Evolutionary conservation across 2,888 invertebrate species (phyloP).

Genomic region (Synanthedon formicaeformis): DNA sequence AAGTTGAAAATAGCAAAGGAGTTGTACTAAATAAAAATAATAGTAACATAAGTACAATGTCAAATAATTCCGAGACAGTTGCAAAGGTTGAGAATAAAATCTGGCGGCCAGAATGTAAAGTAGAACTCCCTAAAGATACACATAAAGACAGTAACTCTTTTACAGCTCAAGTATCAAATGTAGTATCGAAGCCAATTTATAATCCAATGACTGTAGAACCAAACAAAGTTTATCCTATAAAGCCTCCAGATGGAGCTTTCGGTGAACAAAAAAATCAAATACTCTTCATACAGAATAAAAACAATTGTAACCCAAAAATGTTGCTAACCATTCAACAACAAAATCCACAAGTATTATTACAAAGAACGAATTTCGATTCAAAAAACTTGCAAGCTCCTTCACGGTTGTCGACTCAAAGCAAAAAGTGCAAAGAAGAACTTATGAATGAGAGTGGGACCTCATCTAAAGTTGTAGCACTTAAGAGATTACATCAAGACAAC

Average conservation of each 20-base stretch:
- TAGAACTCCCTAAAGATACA: conserved; percentile 21
- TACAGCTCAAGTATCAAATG: conserved; percentile 11
- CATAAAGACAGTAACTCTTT: conserved; percentile 18
- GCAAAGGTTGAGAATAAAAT: conserved; percentile 42
- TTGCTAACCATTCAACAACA: conserved; percentile 48
- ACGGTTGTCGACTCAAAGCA: conserved; percentile 50
- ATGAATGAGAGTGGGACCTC: conserved; percentile 32
- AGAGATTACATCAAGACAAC: conserved; percentile 59
- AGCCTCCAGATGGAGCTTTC: conserved; percentile 32
- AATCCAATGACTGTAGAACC: conserved; percentile 38
- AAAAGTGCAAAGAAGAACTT: conserved; percentile 53
- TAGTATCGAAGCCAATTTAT: conserved; percentile 23
- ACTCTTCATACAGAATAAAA: conserved; percentile 51
- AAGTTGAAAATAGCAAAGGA: conserved; percentile 8
- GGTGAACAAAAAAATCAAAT: conserved; percentile 54
- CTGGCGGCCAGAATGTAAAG: conserved; percentile 32
- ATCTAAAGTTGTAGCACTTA: conserved; percentile 60
- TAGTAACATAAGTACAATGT: conserved; percentile 38
- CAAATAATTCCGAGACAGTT: conserved; percentile 49
- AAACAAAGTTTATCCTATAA: conserved; percentile 30
- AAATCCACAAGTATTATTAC: conserved; percentile 48
- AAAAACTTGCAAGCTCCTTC: conserved; percentile 65
- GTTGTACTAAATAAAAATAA: not conserved
- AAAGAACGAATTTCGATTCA: conserved; percentile 49
- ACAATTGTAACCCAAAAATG: conserved; percentile 44